Conservation (phyloP, 2,888 invertebrate genomes). For the Dorcus hopei region DNA sequence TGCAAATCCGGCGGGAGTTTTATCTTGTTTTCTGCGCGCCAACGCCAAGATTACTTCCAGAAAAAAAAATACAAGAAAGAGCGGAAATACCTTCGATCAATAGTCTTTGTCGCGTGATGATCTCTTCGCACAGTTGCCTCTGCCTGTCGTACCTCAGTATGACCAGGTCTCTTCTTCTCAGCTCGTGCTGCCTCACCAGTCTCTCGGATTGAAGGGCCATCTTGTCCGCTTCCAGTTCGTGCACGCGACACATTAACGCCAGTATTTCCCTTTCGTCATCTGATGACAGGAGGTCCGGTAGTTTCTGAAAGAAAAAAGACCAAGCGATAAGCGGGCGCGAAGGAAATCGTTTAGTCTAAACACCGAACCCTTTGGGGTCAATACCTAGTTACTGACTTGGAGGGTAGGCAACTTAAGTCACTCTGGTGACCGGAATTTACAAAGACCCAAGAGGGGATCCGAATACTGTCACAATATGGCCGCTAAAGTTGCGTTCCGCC, state of each 20-base stretch:
- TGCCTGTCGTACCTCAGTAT: constrained; percentile 81
- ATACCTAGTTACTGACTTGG: too few relatives aligned
- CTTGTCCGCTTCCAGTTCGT: constrained; percentile 92
- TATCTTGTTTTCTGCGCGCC: constrained; percentile 61
- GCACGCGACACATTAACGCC: constrained; percentile 84
- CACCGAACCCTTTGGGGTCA: too few relatives aligned
- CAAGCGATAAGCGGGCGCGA: too few relatives aligned
- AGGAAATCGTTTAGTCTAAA: too few relatives aligned
- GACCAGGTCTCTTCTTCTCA: constrained; percentile 79
- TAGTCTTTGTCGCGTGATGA: constrained; percentile 82
- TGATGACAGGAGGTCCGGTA: constrained; percentile 80
- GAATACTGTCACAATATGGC: too few relatives aligned
- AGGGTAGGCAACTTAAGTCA: too few relatives aligned
- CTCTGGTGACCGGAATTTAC: too few relatives aligned
- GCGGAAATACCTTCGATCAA: constrained; percentile 70
- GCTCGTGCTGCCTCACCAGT: constrained; percentile 80
- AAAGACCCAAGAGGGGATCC: too few relatives aligned
- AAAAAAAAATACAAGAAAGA: constrained; percentile 14
- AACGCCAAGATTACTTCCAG: neutral
- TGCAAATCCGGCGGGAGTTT: constrained; percentile 71
- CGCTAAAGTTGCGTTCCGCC: too few relatives aligned
- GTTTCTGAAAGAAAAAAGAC: constrained; percentile 56
- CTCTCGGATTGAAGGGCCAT: constrained; percentile 86
- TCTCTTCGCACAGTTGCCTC: constrained; percentile 83
- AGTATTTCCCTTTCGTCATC: constrained; percentile 89